Conservation (phyloP, 2,888 invertebrate genomes). For the Erebia palarica region DNA sequence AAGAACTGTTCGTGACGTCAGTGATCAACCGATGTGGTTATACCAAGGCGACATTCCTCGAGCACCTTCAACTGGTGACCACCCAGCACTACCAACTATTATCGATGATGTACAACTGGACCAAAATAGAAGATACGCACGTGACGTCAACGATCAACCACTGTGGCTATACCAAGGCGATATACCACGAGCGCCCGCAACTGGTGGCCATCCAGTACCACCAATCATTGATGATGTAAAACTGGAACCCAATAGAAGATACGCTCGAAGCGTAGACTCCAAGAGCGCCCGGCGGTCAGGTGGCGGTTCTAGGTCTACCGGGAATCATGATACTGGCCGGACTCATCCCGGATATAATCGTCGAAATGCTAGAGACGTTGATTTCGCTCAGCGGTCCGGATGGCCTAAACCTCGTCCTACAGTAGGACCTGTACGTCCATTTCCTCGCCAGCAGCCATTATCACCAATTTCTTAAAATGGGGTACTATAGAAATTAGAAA, state of each 20-base stretch:
- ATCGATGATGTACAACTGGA: slow-evolving; percentile 38
- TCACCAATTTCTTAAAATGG: neutral
- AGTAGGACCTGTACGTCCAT: neutral
- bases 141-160: slow-evolving; percentile 44
- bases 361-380: slow-evolving; percentile 45
- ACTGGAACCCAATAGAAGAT: slow-evolving; percentile 34
- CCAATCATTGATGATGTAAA: slow-evolving; percentile 34
- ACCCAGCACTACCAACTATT: slow-evolving; percentile 29
- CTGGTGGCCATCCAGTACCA: slow-evolving; percentile 31
- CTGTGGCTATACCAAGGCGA: slow-evolving; percentile 43
- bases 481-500: no score
- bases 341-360: slow-evolving; percentile 58
- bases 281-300: slow-evolving; percentile 50
- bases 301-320: slow-evolving; percentile 46
- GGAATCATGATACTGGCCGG: slow-evolving; percentile 49
- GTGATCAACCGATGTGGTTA: slow-evolving; percentile 42
- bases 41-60: slow-evolving; percentile 41
- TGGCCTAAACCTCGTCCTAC: neutral
- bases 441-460: neutral
- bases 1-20: slow-evolving; percentile 48
- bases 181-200: slow-evolving; percentile 42
- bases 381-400: neutral
- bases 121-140: slow-evolving; percentile 39
- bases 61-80: slow-evolving; percentile 40
- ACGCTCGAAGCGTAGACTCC: slow-evolving; percentile 50